phyloP scores from a whole-genome alignment of 2,113 vertebrate species.

The Centrocercus urophasianus region DNA sequence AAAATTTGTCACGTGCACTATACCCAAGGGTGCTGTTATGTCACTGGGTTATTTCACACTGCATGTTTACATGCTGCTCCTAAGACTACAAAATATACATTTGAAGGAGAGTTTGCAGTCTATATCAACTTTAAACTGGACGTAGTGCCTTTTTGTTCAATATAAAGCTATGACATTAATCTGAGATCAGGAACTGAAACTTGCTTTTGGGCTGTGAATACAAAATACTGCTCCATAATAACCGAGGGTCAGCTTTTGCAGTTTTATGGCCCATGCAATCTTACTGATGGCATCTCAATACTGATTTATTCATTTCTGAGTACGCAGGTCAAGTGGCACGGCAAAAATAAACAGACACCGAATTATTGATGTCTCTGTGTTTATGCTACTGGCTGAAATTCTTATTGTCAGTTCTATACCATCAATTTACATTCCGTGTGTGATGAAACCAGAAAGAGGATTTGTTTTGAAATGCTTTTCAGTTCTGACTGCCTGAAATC shows the following conservation, averaged over 20 bases:
- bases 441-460: neutral
- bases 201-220: neutral
- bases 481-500: neutral
- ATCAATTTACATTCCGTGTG: neutral
- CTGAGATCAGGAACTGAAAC: neutral
- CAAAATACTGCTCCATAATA: neutral
- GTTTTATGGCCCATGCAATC: neutral
- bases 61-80: neutral
- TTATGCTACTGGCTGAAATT: neutral
- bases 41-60: neutral
- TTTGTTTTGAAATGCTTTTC: neutral
- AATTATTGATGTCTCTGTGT: constrained; percentile 4
- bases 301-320: neutral
- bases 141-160: neutral
- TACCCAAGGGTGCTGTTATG: neutral
- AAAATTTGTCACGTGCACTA: neutral
- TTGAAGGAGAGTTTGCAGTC: neutral
- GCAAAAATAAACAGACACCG: neutral
- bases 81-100: neutral
- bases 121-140: neutral
- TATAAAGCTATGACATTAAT: neutral
- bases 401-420: neutral
- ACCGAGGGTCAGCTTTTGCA: neutral
- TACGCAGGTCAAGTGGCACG: neutral
- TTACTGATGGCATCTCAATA: neutral